These are phyloP conservation scores for Campoplex nolae DNA, from an alignment of 2,888 invertebrate genomes.

Conservation along the genomic window DNA sequence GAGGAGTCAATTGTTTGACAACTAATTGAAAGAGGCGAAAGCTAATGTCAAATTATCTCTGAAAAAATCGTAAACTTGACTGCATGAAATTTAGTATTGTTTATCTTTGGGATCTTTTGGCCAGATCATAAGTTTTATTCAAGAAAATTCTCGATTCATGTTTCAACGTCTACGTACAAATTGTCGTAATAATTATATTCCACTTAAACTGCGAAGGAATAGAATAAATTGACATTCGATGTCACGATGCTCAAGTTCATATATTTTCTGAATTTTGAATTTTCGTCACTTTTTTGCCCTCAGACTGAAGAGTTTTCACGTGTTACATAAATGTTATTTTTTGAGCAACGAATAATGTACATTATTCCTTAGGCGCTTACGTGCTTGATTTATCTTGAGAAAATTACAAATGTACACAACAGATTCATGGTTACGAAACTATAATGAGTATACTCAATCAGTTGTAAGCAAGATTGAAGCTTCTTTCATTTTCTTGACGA, in stretches of 20 bases:
- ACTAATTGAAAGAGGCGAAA: no score
- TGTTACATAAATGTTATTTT: neutral
- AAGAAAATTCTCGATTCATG: no score
- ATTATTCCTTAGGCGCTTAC: neutral
- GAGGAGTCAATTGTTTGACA: no score
- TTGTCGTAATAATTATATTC: neutral
- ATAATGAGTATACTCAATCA: constrained; percentile 66
- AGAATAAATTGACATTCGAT: neutral
- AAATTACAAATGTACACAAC: constrained; percentile 6
- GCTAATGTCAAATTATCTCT: no score
- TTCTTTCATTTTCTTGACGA: constrained; percentile 90
- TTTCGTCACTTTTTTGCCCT: neutral
- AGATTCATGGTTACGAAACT: neutral
- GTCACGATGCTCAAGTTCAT: neutral
- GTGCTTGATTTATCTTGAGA: neutral
- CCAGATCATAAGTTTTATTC: no score
- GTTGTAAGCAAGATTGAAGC: constrained; percentile 88
- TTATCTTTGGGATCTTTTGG: no score
- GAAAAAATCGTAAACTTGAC: no score
- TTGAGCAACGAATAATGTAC: neutral
- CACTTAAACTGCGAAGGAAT: no score
- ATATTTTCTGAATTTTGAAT: neutral
- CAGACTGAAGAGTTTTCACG: neutral
- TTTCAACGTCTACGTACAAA: neutral
- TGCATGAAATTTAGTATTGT: no score